Evolutionary conservation across 2,888 invertebrate species (phyloP), one percentile per base, ranked within the genome.

Genomic region (Hermodice carunculata): DNA sequence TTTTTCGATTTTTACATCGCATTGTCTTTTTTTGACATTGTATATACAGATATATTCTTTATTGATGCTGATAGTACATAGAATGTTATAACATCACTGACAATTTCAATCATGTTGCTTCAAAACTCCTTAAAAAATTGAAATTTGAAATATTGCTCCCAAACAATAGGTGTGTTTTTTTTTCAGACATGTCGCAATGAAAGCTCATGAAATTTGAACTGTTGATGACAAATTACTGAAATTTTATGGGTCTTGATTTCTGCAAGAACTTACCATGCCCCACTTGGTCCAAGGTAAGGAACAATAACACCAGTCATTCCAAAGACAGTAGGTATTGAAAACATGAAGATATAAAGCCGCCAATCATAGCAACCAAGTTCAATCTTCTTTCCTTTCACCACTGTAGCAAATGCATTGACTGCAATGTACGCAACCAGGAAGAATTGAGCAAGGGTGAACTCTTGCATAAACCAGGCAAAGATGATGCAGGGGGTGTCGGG

Each of bases 391-490:
- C 54, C 57, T 5, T 32, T 28, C 29, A 46, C 57, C 11, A 66
- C 56, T 24, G 64, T 43, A 26, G 26, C 17, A 34, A 46, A 48
- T 24, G 66, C 66, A 42, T 57, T 64, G 24, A 66, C n/a, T 3
- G 66, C 66, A 2, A 62, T 64, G 29, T 57, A 64, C 1, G 19
- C 11, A 8, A 65, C 54, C 11, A 66, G 3, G 24, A 66, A 11
- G 28, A 42, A 42, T 60, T 67, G 67, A 5, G 51, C 43, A 8
- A 67, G 2, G 24, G 54, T 24, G 44, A 67, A 67, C 17, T 53
- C 51, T 24, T 49, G 19, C 24, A 67, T 37, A 37, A 59, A 59
- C 43, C 51, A 65, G 22, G 34, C 67, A 28, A 67, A 64, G 14
- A 26, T 24, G 19, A 24, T 29, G 44, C 67, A 67, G 3, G 40